Conservation (phyloP, 1,140 invertebrate species). For the Sitodiplosis mosellana region DNA sequence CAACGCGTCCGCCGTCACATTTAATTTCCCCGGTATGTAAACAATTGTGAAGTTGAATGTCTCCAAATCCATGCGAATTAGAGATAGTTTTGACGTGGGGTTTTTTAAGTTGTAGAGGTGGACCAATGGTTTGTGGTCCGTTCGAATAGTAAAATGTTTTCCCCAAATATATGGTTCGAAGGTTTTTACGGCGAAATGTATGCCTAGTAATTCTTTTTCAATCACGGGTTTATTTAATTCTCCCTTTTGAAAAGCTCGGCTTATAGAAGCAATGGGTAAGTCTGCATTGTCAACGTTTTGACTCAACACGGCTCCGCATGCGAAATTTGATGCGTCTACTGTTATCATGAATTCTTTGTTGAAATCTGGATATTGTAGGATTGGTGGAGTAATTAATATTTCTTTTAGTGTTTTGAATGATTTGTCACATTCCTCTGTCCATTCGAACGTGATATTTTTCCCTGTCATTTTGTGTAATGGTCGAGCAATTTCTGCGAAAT, state of each 20-base stretch:
- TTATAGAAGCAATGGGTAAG: slow-evolving; percentile 6
- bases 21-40: slow-evolving; percentile 13
- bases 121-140: slow-evolving; percentile 7
- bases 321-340: slow-evolving; percentile 8
- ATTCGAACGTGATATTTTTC: slow-evolving; percentile 1
- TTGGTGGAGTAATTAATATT: neutral
- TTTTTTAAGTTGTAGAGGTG: slow-evolving; percentile 8
- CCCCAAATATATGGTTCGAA: slow-evolving; percentile 18
- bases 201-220: slow-evolving; percentile 13
- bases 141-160: slow-evolving; percentile 7
- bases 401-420: slow-evolving; percentile 5
- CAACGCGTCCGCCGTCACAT: slow-evolving; percentile 9
- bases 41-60: slow-evolving; percentile 11
- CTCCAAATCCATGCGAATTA: slow-evolving; percentile 7
- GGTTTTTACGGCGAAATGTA: slow-evolving; percentile 25
- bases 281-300: slow-evolving; percentile 3
- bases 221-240: slow-evolving; percentile 9
- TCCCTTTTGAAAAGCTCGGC: slow-evolving; percentile 8
- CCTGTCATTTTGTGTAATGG: slow-evolving; percentile 10
- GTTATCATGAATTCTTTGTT: slow-evolving; percentile 8
- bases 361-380: slow-evolving; percentile 9
- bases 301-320: slow-evolving; percentile 8
- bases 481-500: slow-evolving; percentile 15
- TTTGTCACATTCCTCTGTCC: slow-evolving; percentile 1
- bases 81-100: slow-evolving; percentile 6